Evolutionary conservation across 2,888 invertebrate genomes (phyloP), one percentile per base, ranked within the genome.

Genomic region (Epiblema foenella): DNA sequence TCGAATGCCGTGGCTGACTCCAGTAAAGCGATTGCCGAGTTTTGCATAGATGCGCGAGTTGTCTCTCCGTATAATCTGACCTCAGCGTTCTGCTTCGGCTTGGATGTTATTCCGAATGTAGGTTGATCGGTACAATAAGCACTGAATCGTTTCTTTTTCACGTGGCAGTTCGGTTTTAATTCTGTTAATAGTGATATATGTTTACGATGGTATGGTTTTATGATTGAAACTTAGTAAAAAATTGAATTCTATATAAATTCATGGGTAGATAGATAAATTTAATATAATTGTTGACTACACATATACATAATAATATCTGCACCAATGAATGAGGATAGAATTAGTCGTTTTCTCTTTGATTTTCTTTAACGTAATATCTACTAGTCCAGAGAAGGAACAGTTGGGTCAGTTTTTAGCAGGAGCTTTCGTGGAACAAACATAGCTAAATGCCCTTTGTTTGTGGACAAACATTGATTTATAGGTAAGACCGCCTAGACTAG

Each of bases 41-140:
- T 91, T 93, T 93, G 93, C 93, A 93, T 93, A 91, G 90, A 89
- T 89, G 86, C 87, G 79, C 81, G 79, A 77, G 85, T 86, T 85
- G 84, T 77, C 78, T 78, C 79, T 83, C 75, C 77, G 73, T 76
- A 70, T 77, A 78, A 81, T 83, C 74, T 15, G 58, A 66, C 12
- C 33, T 42, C 29, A 46, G 24, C 18, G 9, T 59, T 54, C 24
- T 9, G 29, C 33, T 33, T 37, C 24, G 20, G n/a, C 51, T 37
- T 63, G 42, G 37, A 54, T 64, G 9, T 64, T 52, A 11, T 52
- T 52, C 52, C n/a, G 11, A 64, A 39, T 18, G 12, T 20, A n/a
- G 5, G 39, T 20, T 54, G 29, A 15, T n/a, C n/a, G 37, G 15
- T 20, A 37, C 18, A 51, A 59, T 33, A 17, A 51, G 20, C 17